These are phyloP conservation scores for Rhaphigaster nebulosa DNA, from an alignment of 2,888 invertebrate genomes.

Conservation along the genomic window DNA sequence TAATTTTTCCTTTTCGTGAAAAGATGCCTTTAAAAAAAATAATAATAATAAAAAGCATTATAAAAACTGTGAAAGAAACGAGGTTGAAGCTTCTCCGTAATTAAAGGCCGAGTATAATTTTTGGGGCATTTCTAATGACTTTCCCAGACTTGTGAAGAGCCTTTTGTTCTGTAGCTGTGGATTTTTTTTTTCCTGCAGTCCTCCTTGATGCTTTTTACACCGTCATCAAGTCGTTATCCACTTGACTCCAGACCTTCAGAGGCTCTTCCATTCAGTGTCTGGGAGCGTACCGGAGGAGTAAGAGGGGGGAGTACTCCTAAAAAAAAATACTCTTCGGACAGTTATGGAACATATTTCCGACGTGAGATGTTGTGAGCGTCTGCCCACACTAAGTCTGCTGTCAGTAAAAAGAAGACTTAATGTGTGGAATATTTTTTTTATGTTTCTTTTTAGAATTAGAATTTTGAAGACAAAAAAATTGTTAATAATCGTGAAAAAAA, in stretches of 20 bases:
- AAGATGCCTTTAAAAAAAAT: background rate
- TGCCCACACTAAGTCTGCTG: background rate
- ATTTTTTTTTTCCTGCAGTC: conserved; percentile 1
- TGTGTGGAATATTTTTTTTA: background rate
- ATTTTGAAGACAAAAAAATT: too few relatives aligned
- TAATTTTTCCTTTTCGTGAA: conserved; percentile 31
- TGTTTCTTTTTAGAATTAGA: background rate
- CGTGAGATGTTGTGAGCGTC: background rate
- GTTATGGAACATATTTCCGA: conserved; percentile 8
- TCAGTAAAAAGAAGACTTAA: background rate
- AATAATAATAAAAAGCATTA: conserved; percentile 17
- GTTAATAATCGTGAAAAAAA: too few relatives aligned
- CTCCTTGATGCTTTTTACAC: conserved; percentile 43
- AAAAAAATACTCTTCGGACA: conserved; percentile 11
- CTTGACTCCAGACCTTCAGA: conserved; percentile 34
- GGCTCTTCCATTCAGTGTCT: conserved; percentile 42
- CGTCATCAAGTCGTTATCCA: conserved; percentile 47
- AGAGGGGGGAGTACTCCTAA: background rate
- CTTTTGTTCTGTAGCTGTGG: conserved; percentile 35
- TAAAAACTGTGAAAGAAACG: conserved; percentile 45
- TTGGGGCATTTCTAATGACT: conserved; percentile 45
- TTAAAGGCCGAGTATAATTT: conserved; percentile 39
- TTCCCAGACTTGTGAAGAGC: conserved; percentile 45
- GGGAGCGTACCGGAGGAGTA: background rate
- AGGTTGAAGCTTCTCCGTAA: conserved; percentile 38